phyloP scores from a whole-genome alignment of 2,797 vertebrate genomes.

The Halcyon leucocephala region DNA sequence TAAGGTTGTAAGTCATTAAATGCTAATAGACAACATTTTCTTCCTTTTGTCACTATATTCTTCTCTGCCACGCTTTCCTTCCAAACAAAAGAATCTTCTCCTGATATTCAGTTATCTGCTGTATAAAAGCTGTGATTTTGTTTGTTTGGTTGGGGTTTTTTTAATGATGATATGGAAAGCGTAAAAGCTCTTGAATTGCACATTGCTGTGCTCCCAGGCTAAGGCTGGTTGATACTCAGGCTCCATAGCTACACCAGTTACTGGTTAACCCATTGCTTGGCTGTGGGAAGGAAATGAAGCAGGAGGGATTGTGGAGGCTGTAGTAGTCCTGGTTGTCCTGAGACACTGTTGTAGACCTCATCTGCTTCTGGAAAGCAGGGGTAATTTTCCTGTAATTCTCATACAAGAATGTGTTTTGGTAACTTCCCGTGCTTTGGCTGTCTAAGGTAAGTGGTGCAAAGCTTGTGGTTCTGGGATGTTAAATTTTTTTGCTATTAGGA shows the following conservation, averaged over 20 bases:
- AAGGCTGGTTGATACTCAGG: background rate
- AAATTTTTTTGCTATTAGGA: background rate
- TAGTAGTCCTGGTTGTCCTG: background rate
- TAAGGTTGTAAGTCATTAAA: slow-evolving; percentile 18
- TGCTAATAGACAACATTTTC: background rate
- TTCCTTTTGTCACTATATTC: background rate
- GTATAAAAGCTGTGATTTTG: background rate
- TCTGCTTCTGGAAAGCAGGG: background rate
- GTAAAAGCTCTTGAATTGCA: background rate
- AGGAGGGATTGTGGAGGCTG: background rate
- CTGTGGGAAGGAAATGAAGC: background rate
- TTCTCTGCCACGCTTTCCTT: background rate
- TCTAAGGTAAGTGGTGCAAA: background rate
- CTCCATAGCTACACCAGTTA: background rate
- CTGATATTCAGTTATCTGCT: background rate
- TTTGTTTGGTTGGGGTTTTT: background rate
- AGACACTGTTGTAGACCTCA: background rate
- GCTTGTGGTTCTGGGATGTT: background rate
- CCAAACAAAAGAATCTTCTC: background rate
- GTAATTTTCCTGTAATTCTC: background rate
- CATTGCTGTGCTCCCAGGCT: background rate
- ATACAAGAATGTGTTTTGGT: background rate
- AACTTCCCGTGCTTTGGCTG: background rate
- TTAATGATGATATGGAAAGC: background rate
- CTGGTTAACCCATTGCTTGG: background rate